Base-by-base conservation (phyloP, 1,140 invertebrate species). In the Solenopsis invicta region DNA sequence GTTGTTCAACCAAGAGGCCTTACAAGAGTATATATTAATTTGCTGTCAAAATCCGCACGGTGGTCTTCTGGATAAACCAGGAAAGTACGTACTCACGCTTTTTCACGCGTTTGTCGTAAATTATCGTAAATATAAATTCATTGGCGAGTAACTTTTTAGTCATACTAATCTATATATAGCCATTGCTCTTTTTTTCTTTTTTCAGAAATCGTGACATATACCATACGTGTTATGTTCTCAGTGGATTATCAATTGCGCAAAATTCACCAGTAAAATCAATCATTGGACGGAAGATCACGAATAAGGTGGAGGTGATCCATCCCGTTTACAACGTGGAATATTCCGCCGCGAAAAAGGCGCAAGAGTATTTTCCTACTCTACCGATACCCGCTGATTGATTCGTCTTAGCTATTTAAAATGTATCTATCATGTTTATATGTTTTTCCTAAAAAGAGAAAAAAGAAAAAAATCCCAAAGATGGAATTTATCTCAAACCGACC, bases 31-130 rank as follows among this genome's bases (percentile, higher is more conserved):
- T 94, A 96, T 99, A 81, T 95, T 99, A 82, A 96, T 99, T 16
- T 99, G 99, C 93, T 99, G 99, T 94, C 99, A 99, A 94, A 96
- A 97, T 94, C 94, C 96, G n/a, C 95, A 96, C 84, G 99, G 99
- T n/a, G 99, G 99, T 18, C 96, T 99, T 24, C 96, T 99, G 88
- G 99, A 99, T 95, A 99, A 99, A 96, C 99, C 99, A 86, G 97
- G 97, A 92, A 99, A 99, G 98, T 98, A 96, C 96, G 96, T 96
- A 87, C 48, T 82, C 66, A 13, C 61, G 37, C 1, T 45, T 3
- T 10, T 56, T 34, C 21, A 18, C 12, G 13, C 18, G 12, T 69
- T 12, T 50, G 18, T 9, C n/a, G n/a, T n/a, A n/a, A 2, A 56
- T 64, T 37, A 84, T 74, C 16, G 66, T n/a, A 88, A 89, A 75